phyloP scores from a whole-genome alignment of 30 jellyfish, hydroid and myxozoan genomes.

The Aurelia sp. region DNA sequence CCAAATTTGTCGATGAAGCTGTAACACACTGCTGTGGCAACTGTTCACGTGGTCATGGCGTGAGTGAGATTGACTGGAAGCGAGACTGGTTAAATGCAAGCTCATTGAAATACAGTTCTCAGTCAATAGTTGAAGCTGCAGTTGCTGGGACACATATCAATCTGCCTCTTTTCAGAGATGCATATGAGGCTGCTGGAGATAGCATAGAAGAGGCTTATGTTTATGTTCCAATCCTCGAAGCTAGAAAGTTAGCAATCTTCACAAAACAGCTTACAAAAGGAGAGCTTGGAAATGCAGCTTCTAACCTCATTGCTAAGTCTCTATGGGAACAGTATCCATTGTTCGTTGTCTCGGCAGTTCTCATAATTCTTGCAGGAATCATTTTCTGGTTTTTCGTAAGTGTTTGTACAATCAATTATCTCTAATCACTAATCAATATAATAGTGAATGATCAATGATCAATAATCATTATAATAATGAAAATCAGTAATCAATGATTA shows the following conservation, averaged over 20 bases:
- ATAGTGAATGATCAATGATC: too few relatives aligned
- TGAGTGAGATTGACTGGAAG: slow-evolving; percentile 35
- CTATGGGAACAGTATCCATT: slow-evolving; percentile 41
- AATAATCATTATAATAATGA: too few relatives aligned
- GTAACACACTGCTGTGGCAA: slow-evolving; percentile 25
- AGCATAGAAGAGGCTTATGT: neutral
- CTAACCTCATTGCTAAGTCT: neutral
- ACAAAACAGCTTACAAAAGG: slow-evolving; percentile 1
- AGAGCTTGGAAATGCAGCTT: slow-evolving; percentile 52
- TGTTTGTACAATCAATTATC: neutral
- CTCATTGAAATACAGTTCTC: slow-evolving; percentile 18
- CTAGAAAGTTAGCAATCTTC: slow-evolving; percentile 17
- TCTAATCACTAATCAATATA: too few relatives aligned
- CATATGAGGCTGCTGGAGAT: slow-evolving; percentile 14
- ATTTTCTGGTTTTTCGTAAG: slow-evolving; percentile 48
- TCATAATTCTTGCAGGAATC: slow-evolving; percentile 45
- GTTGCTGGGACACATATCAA: slow-evolving; percentile 51
- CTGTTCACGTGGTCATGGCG: slow-evolving; percentile 50
- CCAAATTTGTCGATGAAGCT: too few relatives aligned
- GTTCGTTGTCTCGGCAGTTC: neutral
- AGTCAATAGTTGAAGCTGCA: slow-evolving; percentile 2
- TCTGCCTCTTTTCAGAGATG: slow-evolving; percentile 18
- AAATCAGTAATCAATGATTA: too few relatives aligned
- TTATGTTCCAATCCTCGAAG: slow-evolving; percentile 22
- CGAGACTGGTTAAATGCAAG: slow-evolving; percentile 3